Evolutionary conservation across 2,113 vertebrate genomes (phyloP).

Genomic region (Megaceryle torquata): DNA sequence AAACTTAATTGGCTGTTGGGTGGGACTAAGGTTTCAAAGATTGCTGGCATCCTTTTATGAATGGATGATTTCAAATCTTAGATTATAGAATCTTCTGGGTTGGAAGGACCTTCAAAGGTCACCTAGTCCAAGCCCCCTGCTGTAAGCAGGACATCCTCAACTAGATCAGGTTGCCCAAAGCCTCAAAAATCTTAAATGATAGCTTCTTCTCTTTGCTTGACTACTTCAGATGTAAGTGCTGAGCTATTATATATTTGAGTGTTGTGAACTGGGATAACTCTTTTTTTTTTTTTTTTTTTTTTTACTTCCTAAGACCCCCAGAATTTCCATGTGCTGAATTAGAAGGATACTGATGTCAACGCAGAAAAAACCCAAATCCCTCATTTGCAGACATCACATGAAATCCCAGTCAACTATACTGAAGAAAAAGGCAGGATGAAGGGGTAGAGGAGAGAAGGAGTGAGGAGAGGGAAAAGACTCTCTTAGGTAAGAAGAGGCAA

Average conservation of each 20-base stretch:
- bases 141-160: too few species aligned
- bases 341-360: not conserved
- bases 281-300: not conserved
- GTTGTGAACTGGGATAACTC: not conserved
- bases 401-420: not conserved
- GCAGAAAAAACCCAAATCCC: rapidly evolving
- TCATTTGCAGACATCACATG: not conserved
- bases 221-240: not conserved
- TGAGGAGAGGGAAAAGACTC: not conserved
- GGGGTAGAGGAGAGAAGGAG: not conserved
- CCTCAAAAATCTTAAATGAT: not conserved
- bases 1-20: not conserved
- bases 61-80: not conserved
- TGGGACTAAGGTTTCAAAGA: not conserved
- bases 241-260: not conserved
- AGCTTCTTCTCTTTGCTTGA: not conserved
- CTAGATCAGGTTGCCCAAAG: too few species aligned
- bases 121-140: too few species aligned
- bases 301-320: not conserved
- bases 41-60: not conserved
- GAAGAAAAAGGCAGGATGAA: not conserved
- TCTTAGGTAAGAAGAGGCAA: not conserved
- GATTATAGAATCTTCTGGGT: not conserved
- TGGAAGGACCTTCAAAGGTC: too few species aligned
- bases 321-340: not conserved